Evolutionary conservation across 92 coral and sea anemone genomes (phyloP), one percentile per base, ranked within the genome.

Genomic region (Desmophyllum pertusum): DNA sequence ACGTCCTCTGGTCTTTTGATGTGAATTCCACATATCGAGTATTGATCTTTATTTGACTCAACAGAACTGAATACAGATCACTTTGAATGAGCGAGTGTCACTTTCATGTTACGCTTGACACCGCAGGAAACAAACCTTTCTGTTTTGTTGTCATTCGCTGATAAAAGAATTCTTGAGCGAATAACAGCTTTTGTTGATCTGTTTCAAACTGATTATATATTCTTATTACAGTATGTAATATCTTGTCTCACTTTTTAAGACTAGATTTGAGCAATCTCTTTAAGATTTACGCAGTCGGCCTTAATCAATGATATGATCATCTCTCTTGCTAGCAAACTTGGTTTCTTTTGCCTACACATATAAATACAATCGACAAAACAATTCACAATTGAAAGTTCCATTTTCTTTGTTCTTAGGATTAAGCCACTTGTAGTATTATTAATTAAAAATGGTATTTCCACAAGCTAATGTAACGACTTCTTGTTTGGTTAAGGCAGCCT

Each of bases 21-120:
- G 33, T 39, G 84, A 80, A 80, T 80, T 67, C 84, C 84, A 21
- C 21, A 27, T 29, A 53, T n/a, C 10, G 29, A 41, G 30, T 73
- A 75, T 61, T 83, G 51, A 83, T 61, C 41, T 83, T 73, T 6
- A 46, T 46, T 39, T 57, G 35, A 39, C 38, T 43, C 85, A 83
- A 30, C 41, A 41, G 57, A 45, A 25, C 59, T 84, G 75, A 84
- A 76, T 76, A 63, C 42, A 57, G 72, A 59, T 35, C 55, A 48
- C 48, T 62, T 45, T 77, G 51, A 52, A 39, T 40, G 75, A 19
- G 23, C 40, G 61, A 64, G 67, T 76, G 76, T 67, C 82, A 74
- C 38, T 21, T 68, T 36, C 30, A 75, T 33, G 73, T 23, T 75
- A 77, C 84, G 42, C 14, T 59, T 69, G 66, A 77, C 81, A 77